phyloP scores from a whole-genome alignment of 2,888 invertebrate genomes.

The Sarcophaga caerulescens region DNA sequence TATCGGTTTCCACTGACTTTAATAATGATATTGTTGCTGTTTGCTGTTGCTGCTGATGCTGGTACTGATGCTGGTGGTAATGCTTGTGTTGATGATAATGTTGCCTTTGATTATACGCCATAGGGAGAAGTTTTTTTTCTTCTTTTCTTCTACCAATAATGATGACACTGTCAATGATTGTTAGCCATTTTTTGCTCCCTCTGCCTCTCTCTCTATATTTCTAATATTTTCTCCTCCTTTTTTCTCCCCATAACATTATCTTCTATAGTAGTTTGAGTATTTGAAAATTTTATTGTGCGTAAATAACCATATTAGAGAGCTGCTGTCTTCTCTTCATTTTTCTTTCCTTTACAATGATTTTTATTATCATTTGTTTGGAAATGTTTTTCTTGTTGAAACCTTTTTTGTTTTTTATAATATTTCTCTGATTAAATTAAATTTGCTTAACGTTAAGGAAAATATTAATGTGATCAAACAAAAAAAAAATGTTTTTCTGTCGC shows the following conservation, averaged over 20 bases:
- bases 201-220: too few species aligned
- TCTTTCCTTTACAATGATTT: background rate
- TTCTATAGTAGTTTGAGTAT: background rate
- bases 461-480: constrained; percentile 21
- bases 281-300: constrained; percentile 52
- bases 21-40: constrained; percentile 7
- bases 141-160: background rate
- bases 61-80: background rate
- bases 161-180: constrained; percentile 39
- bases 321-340: constrained; percentile 31
- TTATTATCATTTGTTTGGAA: background rate
- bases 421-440: constrained; percentile 54
- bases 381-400: constrained; percentile 21
- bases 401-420: constrained; percentile 24
- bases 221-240: background rate
- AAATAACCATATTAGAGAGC: constrained; percentile 57
- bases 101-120: background rate
- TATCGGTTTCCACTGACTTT: constrained; percentile 44
- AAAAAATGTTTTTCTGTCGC: constrained; percentile 3
- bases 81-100: background rate
- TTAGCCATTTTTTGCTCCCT: constrained; percentile 38
- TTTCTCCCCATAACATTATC: background rate
- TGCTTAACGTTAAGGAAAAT: constrained; percentile 50
- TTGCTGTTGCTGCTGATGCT: background rate
- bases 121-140: background rate